Evolutionary conservation across 2,888 invertebrate genomes (phyloP).

Genomic region (Xylota sylvarum): DNA sequence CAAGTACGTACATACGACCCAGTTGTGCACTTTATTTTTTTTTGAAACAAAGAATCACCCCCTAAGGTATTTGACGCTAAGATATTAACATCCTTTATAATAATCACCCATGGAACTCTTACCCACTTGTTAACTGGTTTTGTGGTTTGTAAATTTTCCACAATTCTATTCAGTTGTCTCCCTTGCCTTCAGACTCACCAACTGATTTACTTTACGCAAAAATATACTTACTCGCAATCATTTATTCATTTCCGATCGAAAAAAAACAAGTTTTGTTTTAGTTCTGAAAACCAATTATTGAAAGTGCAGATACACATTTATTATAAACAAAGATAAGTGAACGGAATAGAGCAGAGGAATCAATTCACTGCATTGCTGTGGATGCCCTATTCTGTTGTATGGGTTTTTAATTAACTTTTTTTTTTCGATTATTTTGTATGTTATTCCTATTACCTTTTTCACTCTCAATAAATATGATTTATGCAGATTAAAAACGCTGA

Average conservation of each 20-base stretch:
- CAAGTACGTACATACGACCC: no score
- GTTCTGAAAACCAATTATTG: conserved; percentile 10
- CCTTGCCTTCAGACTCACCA: not conserved
- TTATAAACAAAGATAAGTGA: conserved; percentile 7
- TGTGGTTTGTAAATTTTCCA: not conserved
- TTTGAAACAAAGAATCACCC: no score
- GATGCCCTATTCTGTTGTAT: conserved; percentile 18
- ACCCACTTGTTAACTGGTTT: no score
- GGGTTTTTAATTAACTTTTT: conserved; percentile 71
- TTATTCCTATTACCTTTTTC: conserved; percentile 48
- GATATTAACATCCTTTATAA: no score
- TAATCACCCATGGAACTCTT: no score
- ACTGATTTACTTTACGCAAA: not conserved
- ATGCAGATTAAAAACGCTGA: conserved; percentile 67
- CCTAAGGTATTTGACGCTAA: no score
- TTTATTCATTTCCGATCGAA: not conserved
- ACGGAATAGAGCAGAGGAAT: not conserved
- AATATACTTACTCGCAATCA: not conserved
- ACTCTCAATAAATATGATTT: conserved; percentile 50
- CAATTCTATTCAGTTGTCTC: not conserved
- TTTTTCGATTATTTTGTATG: conserved; percentile 57
- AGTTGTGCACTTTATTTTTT: no score
- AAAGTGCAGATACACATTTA: conserved; percentile 31
- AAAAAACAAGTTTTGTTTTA: not conserved
- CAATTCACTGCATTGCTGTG: not conserved